These are phyloP conservation scores for Steinernema khuongi DNA, from an alignment of 1,140 invertebrate genomes.

Conservation along the genomic window DNA sequence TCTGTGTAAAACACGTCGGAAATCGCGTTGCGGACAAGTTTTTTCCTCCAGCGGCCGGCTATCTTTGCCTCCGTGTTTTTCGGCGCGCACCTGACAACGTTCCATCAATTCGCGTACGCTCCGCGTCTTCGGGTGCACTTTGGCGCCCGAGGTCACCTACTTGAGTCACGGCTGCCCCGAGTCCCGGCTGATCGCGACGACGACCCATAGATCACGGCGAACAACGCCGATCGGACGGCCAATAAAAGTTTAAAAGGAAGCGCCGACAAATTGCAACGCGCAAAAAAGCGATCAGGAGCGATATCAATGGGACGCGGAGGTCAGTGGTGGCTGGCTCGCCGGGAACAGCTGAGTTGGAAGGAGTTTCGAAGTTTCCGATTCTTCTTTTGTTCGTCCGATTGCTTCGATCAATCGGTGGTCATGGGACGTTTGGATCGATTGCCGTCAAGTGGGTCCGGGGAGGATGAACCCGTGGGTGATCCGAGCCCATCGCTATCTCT, in stretches of 20 bases:
- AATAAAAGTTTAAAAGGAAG: conserved; percentile 15
- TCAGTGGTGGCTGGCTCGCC: too few relatives aligned
- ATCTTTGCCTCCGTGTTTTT: too few relatives aligned
- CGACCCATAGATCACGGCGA: conserved; percentile 7
- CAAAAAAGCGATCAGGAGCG: neutral
- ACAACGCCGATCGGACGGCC: conserved; percentile 3
- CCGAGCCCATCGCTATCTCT: too few relatives aligned
- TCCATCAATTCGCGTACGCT: neutral
- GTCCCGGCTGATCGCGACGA: neutral
- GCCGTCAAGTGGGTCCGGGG: too few relatives aligned
- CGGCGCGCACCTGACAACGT: too few relatives aligned
- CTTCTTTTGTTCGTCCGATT: too few relatives aligned
- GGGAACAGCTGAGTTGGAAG: too few relatives aligned
- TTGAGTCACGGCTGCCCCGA: neutral
- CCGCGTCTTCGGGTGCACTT: neutral
- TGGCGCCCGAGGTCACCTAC: conserved; percentile 5
- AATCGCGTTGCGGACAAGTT: neutral
- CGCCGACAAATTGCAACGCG: conserved; percentile 16
- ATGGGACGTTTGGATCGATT: too few relatives aligned
- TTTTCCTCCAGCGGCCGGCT: too few relatives aligned
- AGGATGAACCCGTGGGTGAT: too few relatives aligned
- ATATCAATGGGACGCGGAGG: neutral
- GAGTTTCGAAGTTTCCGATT: too few relatives aligned
- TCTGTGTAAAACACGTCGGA: conserved; percentile 10
- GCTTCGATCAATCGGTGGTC: too few relatives aligned